These are phyloP conservation scores for Asbolus verrucosus DNA, from an alignment of 1,140 invertebrate genomes.

Conservation along the genomic window DNA sequence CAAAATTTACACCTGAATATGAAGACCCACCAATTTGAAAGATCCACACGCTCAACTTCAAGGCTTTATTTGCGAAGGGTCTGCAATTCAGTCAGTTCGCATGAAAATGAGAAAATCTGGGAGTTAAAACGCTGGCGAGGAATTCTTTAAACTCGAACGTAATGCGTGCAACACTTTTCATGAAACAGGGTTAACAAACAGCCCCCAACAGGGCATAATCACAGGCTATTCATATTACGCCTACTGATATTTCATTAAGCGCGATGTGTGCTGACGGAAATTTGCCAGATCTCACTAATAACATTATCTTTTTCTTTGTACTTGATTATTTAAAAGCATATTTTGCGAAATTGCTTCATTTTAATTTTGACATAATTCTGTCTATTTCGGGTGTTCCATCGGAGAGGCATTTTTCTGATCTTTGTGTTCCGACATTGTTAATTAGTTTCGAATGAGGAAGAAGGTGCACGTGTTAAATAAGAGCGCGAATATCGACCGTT, in stretches of 20 bases:
- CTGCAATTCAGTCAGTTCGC: not conserved
- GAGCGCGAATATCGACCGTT: no score
- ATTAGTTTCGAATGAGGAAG: not conserved
- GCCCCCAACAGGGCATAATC: not conserved
- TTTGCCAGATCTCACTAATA: not conserved
- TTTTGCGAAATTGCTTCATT: conserved; percentile 2
- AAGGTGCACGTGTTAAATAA: no score
- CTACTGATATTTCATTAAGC: not conserved
- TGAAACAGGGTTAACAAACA: not conserved
- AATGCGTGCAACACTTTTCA: not conserved
- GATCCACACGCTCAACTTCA: not conserved
- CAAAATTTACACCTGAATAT: no score
- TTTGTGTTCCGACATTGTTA: not conserved
- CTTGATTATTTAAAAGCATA: not conserved
- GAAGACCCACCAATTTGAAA: no score
- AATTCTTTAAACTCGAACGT: not conserved
- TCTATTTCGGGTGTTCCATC: not conserved
- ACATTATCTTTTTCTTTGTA: conserved; percentile 18
- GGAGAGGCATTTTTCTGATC: not conserved
- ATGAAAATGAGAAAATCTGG: not conserved
- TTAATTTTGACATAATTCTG: not conserved
- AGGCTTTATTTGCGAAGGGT: not conserved
- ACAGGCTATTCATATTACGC: not conserved
- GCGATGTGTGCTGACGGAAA: not conserved
- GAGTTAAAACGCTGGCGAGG: no score